Percentiles rank a stretch among this genome's conserved stretches.
Evolutionary conservation across 2,113 vertebrate genomes (phyloP).

Genomic region (Mionectes macconnelli): DNA sequence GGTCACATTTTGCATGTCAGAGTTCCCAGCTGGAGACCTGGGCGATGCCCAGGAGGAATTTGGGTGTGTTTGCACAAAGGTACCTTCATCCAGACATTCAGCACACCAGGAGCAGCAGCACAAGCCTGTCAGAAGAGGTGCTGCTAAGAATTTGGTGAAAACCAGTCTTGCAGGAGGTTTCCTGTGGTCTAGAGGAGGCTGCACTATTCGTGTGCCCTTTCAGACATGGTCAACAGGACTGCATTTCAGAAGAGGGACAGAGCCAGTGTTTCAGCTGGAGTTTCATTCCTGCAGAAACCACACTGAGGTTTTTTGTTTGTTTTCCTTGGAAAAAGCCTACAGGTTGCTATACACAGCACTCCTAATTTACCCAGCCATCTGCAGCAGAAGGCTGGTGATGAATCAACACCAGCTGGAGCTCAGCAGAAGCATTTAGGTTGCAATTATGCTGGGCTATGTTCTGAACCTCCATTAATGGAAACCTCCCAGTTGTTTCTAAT

Average conservation of each 20-base stretch:
- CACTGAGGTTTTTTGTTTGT: neutral
- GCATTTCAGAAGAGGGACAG: neutral
- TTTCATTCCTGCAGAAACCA: neutral
- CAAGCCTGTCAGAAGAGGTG: neutral
- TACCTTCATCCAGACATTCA: neutral
- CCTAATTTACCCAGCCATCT: constrained; percentile 17
- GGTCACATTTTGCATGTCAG: neutral
- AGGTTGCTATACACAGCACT: constrained; percentile 11
- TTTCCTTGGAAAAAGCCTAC: constrained; percentile 24
- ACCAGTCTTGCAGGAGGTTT: neutral
- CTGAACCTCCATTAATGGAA: neutral
- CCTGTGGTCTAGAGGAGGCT: neutral
- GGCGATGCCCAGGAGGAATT: neutral
- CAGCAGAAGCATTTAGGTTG: neutral
- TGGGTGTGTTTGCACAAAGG: neutral
- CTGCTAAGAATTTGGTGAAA: neutral
- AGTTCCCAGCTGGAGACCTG: neutral
- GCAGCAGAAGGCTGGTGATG: constrained; percentile 13
- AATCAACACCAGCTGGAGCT: constrained; percentile 45
- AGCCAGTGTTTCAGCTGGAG: neutral
- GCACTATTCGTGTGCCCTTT: neutral
- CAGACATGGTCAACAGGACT: neutral
- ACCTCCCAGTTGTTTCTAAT: neutral
- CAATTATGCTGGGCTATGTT: neutral
- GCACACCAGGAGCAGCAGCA: neutral